A percentile compares a stretch with the other conserved stretches of the same genome.
Conservation (phyloP, 1,140 invertebrate species). For the Drosophila punjabiensis region DNA sequence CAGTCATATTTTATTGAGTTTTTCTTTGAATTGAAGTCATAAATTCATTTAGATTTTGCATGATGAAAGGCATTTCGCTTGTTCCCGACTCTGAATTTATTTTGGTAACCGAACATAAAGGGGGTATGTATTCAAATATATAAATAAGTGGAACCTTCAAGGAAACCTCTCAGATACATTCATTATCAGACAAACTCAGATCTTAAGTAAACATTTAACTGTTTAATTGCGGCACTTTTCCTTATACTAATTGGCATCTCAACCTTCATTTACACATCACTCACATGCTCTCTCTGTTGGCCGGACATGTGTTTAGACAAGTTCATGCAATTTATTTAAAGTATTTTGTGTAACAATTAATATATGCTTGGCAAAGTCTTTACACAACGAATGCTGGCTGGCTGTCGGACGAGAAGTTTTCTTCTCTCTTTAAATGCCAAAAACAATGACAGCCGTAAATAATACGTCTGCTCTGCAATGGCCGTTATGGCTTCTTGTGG, state of each 20-base stretch:
- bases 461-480: constrained; percentile 31
- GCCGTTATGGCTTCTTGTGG: constrained; percentile 12
- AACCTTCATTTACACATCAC: constrained; percentile 3
- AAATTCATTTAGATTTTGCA: constrained; percentile 62
- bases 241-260: constrained; percentile 11
- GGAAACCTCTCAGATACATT: not conserved
- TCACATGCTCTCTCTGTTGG: not conserved
- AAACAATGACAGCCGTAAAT: constrained; percentile 72
- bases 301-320: constrained; percentile 24
- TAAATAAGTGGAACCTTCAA: not conserved
- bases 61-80: constrained; percentile 42
- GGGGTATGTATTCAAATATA: not conserved
- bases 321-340: constrained; percentile 42
- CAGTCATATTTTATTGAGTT: constrained; percentile 69
- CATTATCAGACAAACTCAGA: not conserved
- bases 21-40: constrained; percentile 48
- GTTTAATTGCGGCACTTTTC: not conserved
- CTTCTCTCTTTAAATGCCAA: constrained; percentile 59
- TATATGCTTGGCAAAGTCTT: constrained; percentile 63
- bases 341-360: constrained; percentile 67
- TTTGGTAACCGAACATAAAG: constrained; percentile 3
- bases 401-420: constrained; percentile 44
- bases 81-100: constrained; percentile 9
- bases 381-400: constrained; percentile 53
- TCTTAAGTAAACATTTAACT: not conserved